Evolutionary conservation across 1,140 invertebrate genomes (phyloP), one percentile per base, ranked within the genome.

Genomic region (Adelges cooleyi): DNA sequence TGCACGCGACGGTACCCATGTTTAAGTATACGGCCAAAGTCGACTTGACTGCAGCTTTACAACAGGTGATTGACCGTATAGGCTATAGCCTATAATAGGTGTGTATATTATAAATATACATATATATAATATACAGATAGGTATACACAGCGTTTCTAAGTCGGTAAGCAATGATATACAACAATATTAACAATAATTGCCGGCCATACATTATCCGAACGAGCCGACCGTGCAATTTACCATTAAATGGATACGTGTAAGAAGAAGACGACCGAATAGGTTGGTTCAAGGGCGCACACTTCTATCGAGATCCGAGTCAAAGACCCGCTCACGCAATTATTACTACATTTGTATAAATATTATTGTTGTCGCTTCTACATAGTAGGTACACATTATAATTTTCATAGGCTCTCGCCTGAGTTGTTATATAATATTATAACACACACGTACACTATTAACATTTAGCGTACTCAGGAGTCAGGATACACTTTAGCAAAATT

Each of bases 11-110:
- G 6, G 84, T 90, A 67, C 87, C 87, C 0, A 85, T 84, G 68
- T 89, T 90, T 72, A 84, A 80, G 72, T 76, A 89, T 1, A 82
- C 86, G 66, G 86, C 86, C 49, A 86, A 86, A 69, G 82, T 89
- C 52, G 83, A 82, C 46, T 75, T 90, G 46, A 89, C 86, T 18
- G 81, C 84, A 51, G 83, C 85, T 73, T 75, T 90, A 48, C 85
- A 88, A 75, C 83, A 85, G 80, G 87, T 89, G 76, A 80, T 49
- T 56, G 40, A 48, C 53, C 53, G 29, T 10, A 2, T n/a, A 11
- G 8, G 11, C 11, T 33, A 33, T 33, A 33, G 29, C 11, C 5
- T 33, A 33, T 33, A 33, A 33, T 6, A 11, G 29, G 4, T 22
- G n/a, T 20, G 3, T 42, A 38, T 33, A 33, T 22, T 15, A 49